Percentiles rank a stretch among this genome's conserved stretches.
Conservation (phyloP, 2,888 invertebrate species). For the Thymelicus sylvestris region DNA sequence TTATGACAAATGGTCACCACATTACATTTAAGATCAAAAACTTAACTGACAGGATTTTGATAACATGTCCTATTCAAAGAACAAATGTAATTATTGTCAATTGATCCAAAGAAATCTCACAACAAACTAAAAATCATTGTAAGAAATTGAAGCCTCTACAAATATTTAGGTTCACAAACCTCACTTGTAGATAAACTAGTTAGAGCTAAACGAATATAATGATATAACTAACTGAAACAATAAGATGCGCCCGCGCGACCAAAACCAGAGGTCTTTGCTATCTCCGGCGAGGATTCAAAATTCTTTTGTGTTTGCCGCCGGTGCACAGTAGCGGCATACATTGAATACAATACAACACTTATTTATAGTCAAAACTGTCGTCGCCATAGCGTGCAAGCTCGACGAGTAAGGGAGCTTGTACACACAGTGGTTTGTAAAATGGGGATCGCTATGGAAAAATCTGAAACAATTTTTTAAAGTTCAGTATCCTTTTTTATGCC, state of each 20-base stretch:
- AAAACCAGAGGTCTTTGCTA: slow-evolving; percentile 49
- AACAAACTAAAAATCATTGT: no score
- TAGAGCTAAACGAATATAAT: neutral
- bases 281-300: slow-evolving; percentile 74
- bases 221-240: neutral
- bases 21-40: no score
- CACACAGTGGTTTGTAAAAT: slow-evolving; percentile 45
- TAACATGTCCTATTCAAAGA: no score
- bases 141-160: neutral
- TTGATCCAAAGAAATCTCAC: no score
- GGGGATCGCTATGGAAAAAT: no score
- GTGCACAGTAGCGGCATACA: slow-evolving; percentile 75
- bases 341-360: slow-evolving; percentile 84
- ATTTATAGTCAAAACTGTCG: slow-evolving; percentile 84
- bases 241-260: slow-evolving; percentile 28
- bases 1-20: no score
- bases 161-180: neutral
- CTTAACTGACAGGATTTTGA: no score
- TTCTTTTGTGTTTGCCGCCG: slow-evolving; percentile 80
- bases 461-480: no score
- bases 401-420: slow-evolving; percentile 51
- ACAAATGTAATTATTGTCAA: no score
- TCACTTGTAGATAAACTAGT: neutral
- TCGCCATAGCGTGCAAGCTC: slow-evolving; percentile 77
- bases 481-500: no score